phyloP scores from a whole-genome alignment of 2,797 vertebrate genomes.

The Lateolabrax maculatus region DNA sequence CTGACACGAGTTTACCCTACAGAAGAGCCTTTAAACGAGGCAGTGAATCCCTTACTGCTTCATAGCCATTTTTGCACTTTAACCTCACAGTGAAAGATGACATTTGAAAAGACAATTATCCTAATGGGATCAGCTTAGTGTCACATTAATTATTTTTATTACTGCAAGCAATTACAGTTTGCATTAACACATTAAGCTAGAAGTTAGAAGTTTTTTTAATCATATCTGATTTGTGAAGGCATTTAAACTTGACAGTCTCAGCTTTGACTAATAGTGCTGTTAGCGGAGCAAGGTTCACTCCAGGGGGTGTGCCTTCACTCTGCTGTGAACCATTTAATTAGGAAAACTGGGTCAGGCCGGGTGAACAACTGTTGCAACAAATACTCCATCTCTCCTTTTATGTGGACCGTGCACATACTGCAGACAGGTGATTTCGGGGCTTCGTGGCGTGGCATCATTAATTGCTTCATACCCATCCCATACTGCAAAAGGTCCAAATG shows the following conservation, averaged over 20 bases:
- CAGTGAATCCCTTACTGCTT: not conserved
- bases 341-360: slow-evolving; percentile 42
- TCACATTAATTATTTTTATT: slow-evolving; percentile 19
- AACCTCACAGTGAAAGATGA: slow-evolving; percentile 18
- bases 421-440: not conserved
- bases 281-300: slow-evolving; percentile 33
- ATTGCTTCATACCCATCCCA: not conserved
- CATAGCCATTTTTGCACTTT: not conserved
- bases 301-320: slow-evolving; percentile 54
- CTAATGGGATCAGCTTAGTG: slow-evolving; percentile 10
- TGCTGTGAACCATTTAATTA: slow-evolving; percentile 69
- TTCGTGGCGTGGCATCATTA: not conserved
- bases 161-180: slow-evolving; percentile 15
- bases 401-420: not conserved
- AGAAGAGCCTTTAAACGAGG: slow-evolving; percentile 16
- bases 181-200: not conserved
- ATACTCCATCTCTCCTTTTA: slow-evolving; percentile 21
- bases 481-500: not conserved
- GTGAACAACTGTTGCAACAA: slow-evolving; percentile 55
- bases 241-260: slow-evolving; percentile 28
- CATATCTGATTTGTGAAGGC: slow-evolving; percentile 21
- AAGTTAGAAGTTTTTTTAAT: not conserved
- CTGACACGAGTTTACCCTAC: not conserved
- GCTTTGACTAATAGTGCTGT: slow-evolving; percentile 21
- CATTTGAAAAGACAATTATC: slow-evolving; percentile 43